phyloP scores from a whole-genome alignment of 2,797 vertebrate species.

The Acanthornis magna region DNA sequence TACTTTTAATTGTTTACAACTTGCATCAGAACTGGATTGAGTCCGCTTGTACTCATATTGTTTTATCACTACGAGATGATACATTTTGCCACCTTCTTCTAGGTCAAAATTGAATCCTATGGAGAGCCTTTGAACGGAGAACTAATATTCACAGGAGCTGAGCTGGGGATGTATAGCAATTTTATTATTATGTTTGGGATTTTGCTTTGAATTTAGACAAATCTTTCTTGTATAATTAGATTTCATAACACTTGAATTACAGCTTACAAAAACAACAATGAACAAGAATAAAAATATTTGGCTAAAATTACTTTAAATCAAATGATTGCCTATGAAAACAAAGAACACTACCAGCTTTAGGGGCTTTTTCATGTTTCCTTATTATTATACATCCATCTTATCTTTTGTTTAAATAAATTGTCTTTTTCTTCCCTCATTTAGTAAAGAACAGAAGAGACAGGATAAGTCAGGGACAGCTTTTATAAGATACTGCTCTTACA shows the following conservation, averaged over 20 bases:
- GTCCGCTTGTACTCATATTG: slow-evolving; percentile 69
- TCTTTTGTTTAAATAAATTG: slow-evolving; percentile 43
- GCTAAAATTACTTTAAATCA: slow-evolving; percentile 59
- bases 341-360: slow-evolving; percentile 35
- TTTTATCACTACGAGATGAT: slow-evolving; percentile 67
- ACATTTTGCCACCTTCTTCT: slow-evolving; percentile 75
- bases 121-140: slow-evolving; percentile 70
- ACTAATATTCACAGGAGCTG: slow-evolving; percentile 73
- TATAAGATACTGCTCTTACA: background rate
- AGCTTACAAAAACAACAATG: slow-evolving; percentile 68
- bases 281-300: slow-evolving; percentile 63
- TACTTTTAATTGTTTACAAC: slow-evolving; percentile 76
- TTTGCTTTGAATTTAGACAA: slow-evolving; percentile 74
- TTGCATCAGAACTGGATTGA: slow-evolving; percentile 66
- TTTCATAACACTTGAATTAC: slow-evolving; percentile 68
- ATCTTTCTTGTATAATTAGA: slow-evolving; percentile 72
- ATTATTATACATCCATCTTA: slow-evolving; percentile 43
- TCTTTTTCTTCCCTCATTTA: slow-evolving; percentile 38
- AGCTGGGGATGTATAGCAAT: slow-evolving; percentile 70
- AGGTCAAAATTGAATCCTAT: slow-evolving; percentile 72
- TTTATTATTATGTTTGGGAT: slow-evolving; percentile 73
- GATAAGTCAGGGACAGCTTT: background rate
- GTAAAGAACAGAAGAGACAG: slow-evolving; percentile 28
- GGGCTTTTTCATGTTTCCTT: background rate
- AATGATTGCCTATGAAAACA: slow-evolving; percentile 49